Evolutionary conservation across 1,140 invertebrate species (phyloP).

Genomic region (Galleria mellonella): DNA sequence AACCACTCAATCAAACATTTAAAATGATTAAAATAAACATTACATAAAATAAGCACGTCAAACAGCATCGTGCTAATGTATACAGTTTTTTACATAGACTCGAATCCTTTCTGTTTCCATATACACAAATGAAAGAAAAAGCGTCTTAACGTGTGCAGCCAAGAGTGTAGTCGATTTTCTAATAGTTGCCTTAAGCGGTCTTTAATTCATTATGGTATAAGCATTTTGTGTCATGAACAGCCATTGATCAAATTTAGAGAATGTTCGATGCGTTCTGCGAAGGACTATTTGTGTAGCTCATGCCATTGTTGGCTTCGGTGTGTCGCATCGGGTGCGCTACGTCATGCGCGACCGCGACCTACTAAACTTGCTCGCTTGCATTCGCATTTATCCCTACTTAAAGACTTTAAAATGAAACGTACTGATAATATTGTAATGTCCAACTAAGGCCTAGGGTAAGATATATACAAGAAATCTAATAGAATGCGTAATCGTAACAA

Average conservation of each 20-base stretch:
- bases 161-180: slow-evolving; percentile 69
- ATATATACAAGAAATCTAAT: slow-evolving; percentile 69
- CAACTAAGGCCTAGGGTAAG: slow-evolving; percentile 52
- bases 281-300: slow-evolving; percentile 33
- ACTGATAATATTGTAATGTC: slow-evolving; percentile 16
- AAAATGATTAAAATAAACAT: slow-evolving; percentile 48
- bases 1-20: slow-evolving; percentile 66
- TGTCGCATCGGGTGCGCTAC: slow-evolving; percentile 25
- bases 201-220: slow-evolving; percentile 58
- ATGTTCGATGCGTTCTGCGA: slow-evolving; percentile 33
- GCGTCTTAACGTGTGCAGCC: slow-evolving; percentile 69
- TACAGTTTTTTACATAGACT: slow-evolving; percentile 54
- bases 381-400: slow-evolving; percentile 24
- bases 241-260: slow-evolving; percentile 46
- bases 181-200: slow-evolving; percentile 68
- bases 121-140: slow-evolving; percentile 71
- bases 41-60: slow-evolving; percentile 71
- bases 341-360: slow-evolving; percentile 44
- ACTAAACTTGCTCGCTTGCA: slow-evolving; percentile 16
- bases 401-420: slow-evolving; percentile 20
- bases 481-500: slow-evolving; percentile 67
- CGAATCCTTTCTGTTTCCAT: slow-evolving; percentile 54
- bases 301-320: slow-evolving; percentile 30
- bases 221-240: slow-evolving; percentile 70
- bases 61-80: slow-evolving; percentile 69